Evolutionary conservation across 2,888 invertebrate genomes (phyloP), one percentile per base, ranked within the genome.

Genomic region (Synergus laeviventris): DNA sequence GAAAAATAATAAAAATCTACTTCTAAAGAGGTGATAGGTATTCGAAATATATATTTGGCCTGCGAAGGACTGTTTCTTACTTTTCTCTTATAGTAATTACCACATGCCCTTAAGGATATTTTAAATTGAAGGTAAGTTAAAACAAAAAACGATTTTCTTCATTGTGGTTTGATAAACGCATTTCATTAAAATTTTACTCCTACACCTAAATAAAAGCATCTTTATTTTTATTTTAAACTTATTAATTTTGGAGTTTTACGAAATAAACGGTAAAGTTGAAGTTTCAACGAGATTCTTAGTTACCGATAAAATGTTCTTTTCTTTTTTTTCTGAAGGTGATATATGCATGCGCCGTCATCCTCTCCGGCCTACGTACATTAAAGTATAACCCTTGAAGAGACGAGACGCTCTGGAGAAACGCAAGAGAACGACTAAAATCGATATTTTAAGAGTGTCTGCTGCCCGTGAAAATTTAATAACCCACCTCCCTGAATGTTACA

Each of bases 391-490:
- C 36, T 56, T 14, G 56, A 39, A n/a, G 16, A 49, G 56, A 73
- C 73, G 73, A 49, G 54, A 36, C 64, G 21, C 64, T 64, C 64
- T 39, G 3, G 36, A 64, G 64, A 18, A 31, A 73, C 54, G 73
- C 49, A 36, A 36, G 73, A 73, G 77, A 80, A 75, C 73, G 74
- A 76, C 64, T 70, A 78, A 79, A 85, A 87, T 88, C 86, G 85
- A 86, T 87, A 88, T 87, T 86, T 31, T 85, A 86, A 86, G 84
- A 85, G 83, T 84, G 84, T 84, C 86, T 82, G 83, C 82, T 79
- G 81, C 79, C 83, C 82, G 85, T 85, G 85, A 86, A 89, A 87
- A 88, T 88, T 86, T 88, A 88, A 89, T 87, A 87, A 87, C 83
- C 83, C 83, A 78, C 76, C 81, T 82, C 76, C 78, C 79, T 73